Conservation (phyloP, 2,797 vertebrate species). For the Sebastes hopkinsi region DNA sequence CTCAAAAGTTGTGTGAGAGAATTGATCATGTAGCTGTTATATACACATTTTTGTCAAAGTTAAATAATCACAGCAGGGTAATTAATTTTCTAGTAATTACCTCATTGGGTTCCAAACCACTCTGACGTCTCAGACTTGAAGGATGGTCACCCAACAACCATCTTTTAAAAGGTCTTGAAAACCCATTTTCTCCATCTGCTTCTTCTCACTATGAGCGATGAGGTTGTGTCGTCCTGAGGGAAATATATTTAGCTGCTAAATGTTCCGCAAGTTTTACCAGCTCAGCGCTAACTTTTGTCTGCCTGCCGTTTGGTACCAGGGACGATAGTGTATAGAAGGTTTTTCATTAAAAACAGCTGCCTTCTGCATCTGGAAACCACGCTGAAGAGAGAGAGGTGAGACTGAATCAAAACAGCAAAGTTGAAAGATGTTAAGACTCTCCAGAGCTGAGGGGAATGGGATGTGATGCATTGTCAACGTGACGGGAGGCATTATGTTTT, state of each 20-base stretch:
- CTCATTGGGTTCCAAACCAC: not conserved
- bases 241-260: not conserved
- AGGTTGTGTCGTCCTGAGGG: not conserved
- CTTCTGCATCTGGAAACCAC: not conserved
- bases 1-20: not conserved
- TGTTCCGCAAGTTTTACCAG: not conserved
- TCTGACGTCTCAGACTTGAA: not conserved
- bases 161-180: conserved; percentile 23
- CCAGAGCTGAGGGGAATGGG: too few relatives aligned
- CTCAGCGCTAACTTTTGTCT: not conserved
- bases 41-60: not conserved
- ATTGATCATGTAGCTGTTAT: not conserved
- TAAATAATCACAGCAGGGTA: not conserved
- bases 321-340: not conserved
- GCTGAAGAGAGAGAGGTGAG: not conserved
- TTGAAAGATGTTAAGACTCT: not conserved
- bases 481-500: too few relatives aligned
- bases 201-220: not conserved
- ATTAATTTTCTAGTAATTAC: conserved; percentile 32
- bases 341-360: not conserved
- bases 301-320: not conserved
- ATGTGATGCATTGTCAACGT: not conserved
- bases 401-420: not conserved
- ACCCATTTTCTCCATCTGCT: not conserved
- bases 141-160: conserved; percentile 10